phyloP scores from a whole-genome alignment of 1,140 invertebrate genomes.

The Vanessa tameamea region DNA sequence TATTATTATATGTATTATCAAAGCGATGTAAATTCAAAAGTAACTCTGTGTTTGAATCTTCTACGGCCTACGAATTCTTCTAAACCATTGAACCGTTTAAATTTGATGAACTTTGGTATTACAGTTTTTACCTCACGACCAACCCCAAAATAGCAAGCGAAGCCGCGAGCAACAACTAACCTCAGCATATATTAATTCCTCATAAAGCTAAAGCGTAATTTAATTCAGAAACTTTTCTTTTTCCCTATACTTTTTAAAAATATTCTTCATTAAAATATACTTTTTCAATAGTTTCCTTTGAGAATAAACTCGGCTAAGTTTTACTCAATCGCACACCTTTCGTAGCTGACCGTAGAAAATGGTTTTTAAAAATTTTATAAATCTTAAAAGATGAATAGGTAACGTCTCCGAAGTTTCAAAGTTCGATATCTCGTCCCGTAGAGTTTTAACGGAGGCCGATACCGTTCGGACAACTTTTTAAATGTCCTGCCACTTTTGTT shows the following conservation, averaged over 20 bases:
- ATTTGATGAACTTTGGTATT: no score
- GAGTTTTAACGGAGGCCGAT: conserved; percentile 16
- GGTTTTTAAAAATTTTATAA: conserved; percentile 22
- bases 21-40: no score
- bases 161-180: no score
- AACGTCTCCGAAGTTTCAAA: conserved; percentile 18
- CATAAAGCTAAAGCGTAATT: no score
- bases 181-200: no score
- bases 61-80: no score
- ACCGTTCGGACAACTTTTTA: conserved; percentile 24
- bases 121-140: no score
- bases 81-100: no score
- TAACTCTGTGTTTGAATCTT: no score
- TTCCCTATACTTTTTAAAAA: background rate
- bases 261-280: background rate
- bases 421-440: conserved; percentile 20
- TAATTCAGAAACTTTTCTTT: background rate
- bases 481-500: conserved; percentile 27
- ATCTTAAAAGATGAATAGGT: conserved; percentile 21
- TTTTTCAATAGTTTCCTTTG: background rate
- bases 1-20: no score
- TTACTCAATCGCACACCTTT: background rate
- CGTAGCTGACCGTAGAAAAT: background rate
- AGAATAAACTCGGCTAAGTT: background rate
- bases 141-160: no score